A percentile compares a stretch with the other conserved stretches of the same genome.
These are phyloP conservation scores for Enteromius trimaculatus DNA, from an alignment of 2,797 vertebrate species.

Conservation along the genomic window DNA sequence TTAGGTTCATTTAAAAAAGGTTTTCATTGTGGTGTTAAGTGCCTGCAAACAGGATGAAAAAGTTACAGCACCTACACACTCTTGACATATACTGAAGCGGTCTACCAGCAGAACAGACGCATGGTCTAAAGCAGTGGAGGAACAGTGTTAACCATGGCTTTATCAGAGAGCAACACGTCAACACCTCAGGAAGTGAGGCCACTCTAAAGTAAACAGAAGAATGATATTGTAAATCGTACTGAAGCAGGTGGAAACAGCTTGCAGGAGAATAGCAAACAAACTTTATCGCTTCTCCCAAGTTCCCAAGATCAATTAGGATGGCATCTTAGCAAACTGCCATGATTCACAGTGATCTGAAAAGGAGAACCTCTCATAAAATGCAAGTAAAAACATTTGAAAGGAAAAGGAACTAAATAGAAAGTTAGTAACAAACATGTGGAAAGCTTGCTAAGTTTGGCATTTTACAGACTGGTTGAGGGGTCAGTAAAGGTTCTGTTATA, in stretches of 20 bases:
- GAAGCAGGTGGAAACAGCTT: neutral
- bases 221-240: neutral
- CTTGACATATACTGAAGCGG: neutral
- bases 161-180: neutral
- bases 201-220: conserved; percentile 41
- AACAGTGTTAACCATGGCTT: conserved; percentile 2
- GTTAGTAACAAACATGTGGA: neutral
- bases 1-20: neutral
- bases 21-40: conserved; percentile 10
- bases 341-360: neutral
- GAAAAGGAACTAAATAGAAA: conserved; percentile 6
- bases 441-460: neutral
- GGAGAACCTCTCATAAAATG: neutral
- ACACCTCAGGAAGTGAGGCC: conserved; percentile 49
- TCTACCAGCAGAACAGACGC: conserved; percentile 30
- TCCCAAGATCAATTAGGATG: neutral
- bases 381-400: neutral
- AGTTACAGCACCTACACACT: neutral
- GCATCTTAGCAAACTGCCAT: neutral
- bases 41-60: conserved; percentile 17
- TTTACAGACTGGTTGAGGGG: neutral
- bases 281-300: neutral
- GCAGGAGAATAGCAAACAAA: neutral
- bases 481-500: neutral
- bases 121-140: neutral